Evolutionary conservation across 2,113 vertebrate genomes (phyloP).

Genomic region (Lepidothrix coronata): DNA sequence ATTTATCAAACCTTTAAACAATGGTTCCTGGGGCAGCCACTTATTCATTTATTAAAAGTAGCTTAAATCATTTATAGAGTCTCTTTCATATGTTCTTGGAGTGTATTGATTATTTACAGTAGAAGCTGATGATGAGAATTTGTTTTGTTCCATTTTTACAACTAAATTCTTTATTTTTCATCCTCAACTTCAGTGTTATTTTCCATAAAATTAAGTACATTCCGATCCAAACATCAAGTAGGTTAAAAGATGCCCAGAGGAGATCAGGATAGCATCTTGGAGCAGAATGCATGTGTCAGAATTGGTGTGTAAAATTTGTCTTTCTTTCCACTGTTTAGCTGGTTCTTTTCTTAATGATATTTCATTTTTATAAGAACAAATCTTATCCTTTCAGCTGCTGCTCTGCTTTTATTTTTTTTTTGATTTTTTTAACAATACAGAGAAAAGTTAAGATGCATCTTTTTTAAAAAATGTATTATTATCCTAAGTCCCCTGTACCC

Average conservation of each 20-base stretch:
- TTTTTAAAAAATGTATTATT: not conserved
- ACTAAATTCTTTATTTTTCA: not conserved
- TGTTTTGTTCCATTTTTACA: not conserved
- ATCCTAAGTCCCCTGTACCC: not conserved
- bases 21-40: not conserved
- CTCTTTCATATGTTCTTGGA: not conserved
- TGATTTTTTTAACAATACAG: not conserved
- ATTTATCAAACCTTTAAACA: not conserved
- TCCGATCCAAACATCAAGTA: not conserved
- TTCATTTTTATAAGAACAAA: not conserved
- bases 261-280: not conserved
- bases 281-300: not conserved
- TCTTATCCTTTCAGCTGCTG: not conserved
- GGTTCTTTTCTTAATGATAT: not conserved
- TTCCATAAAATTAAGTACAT: not conserved
- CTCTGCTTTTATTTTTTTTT: not conserved
- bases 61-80: not conserved
- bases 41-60: not conserved
- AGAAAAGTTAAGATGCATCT: not conserved
- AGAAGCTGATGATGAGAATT: not conserved
- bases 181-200: not conserved
- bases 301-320: not conserved
- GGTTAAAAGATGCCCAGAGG: not conserved
- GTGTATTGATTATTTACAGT: not conserved
- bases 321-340: not conserved